Evolutionary conservation across 2,113 vertebrate genomes (phyloP).

Genomic region (Pelusios castaneus): DNA sequence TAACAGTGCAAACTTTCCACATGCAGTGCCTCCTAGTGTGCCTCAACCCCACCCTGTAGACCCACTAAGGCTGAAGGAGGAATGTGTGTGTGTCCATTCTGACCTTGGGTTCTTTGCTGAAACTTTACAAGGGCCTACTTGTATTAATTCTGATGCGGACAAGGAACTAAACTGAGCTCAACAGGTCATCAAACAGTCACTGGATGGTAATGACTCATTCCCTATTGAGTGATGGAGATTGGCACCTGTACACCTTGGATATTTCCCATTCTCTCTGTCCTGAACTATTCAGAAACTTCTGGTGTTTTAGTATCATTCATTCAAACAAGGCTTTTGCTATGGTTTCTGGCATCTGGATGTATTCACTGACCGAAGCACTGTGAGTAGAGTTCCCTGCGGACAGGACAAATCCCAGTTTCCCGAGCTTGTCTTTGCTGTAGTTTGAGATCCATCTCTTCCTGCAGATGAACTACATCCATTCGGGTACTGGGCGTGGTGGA

Average conservation of each 20-base stretch:
- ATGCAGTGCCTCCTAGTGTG: rapidly evolving
- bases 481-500: conserved; percentile 90
- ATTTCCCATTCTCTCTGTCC: not conserved
- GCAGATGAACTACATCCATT: conserved; percentile 86
- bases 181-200: not conserved
- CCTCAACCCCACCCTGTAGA: rapidly evolving
- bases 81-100: not conserved
- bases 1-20: not conserved
- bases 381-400: conserved; percentile 90
- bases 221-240: not conserved
- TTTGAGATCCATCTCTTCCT: conserved; percentile 87
- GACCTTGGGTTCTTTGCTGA: not conserved
- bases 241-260: not conserved
- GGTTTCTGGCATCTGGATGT: not conserved
- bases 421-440: conserved; percentile 88
- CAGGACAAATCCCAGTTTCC: conserved; percentile 90
- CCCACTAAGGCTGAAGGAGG: not conserved
- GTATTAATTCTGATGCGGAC: not conserved
- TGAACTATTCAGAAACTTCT: not conserved
- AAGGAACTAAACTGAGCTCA: not conserved
- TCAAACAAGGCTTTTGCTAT: not conserved
- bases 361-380: conserved; percentile 91
- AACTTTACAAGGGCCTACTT: not conserved
- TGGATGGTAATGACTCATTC: not conserved
- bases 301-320: not conserved